These are phyloP conservation scores for Hafferia zeledoni DNA, from an alignment of 2,797 vertebrate species.

Conservation along the genomic window DNA sequence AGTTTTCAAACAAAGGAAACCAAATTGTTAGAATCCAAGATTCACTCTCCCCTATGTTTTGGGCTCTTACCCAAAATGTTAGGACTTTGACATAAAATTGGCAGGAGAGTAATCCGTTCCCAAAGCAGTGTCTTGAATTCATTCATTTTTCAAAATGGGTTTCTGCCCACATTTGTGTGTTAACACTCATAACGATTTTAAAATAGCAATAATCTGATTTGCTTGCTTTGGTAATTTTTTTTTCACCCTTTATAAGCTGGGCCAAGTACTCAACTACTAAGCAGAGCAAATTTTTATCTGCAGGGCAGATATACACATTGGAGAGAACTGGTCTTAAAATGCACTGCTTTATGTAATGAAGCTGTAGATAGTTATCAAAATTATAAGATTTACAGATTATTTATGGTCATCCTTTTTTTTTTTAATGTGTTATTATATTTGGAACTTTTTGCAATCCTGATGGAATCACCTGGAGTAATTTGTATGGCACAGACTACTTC, in stretches of 20 bases:
- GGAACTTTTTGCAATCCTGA: background rate
- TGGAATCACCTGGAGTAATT: background rate
- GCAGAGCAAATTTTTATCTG: background rate
- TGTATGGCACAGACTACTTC: background rate
- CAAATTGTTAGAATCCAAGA: background rate
- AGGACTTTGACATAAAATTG: background rate
- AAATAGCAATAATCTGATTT: background rate
- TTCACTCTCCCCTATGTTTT: background rate
- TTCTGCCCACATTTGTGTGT: background rate
- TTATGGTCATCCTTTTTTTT: background rate
- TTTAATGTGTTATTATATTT: background rate
- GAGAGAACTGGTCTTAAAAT: background rate
- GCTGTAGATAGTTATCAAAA: background rate
- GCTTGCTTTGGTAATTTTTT: background rate
- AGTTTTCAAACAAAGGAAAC: constrained; percentile 18
- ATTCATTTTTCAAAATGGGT: background rate
- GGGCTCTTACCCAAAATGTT: background rate
- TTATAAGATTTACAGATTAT: background rate
- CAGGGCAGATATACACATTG: background rate
- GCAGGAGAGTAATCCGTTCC: background rate
- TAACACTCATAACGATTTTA: background rate
- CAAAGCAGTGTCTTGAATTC: background rate
- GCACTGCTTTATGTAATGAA: background rate
- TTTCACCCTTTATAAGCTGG: background rate
- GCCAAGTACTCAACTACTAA: background rate